Percentiles rank a stretch among this genome's conserved stretches.
Conservation (phyloP, 2,888 invertebrate species). For the Lagria hirta region DNA sequence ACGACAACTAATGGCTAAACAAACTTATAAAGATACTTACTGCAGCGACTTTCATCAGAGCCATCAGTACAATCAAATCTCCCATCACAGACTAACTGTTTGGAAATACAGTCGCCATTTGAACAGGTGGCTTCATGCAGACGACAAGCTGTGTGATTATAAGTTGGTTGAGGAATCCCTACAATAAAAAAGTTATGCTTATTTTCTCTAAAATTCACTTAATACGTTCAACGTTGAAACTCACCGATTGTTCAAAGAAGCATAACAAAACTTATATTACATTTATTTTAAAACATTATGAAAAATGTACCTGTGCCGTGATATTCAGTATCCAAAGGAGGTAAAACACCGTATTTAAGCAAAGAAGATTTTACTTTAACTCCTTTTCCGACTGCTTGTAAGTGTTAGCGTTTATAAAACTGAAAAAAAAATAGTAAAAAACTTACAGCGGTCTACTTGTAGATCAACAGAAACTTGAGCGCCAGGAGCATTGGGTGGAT, state of each 20-base stretch:
- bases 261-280: too few relatives aligned
- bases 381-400: slow-evolving; percentile 39
- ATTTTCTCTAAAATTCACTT: not conserved
- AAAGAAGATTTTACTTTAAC: slow-evolving; percentile 44
- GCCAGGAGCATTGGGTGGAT: slow-evolving; percentile 63
- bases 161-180: slow-evolving; percentile 54
- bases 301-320: slow-evolving; percentile 59
- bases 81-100: slow-evolving; percentile 75
- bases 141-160: slow-evolving; percentile 61
- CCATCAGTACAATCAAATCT: slow-evolving; percentile 79
- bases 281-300: too few relatives aligned
- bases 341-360: slow-evolving; percentile 60
- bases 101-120: slow-evolving; percentile 87
- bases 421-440: slow-evolving; percentile 15
- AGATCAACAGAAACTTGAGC: slow-evolving; percentile 70
- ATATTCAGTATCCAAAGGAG: slow-evolving; percentile 61
- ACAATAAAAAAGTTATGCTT: slow-evolving; percentile 1
- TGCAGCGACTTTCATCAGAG: slow-evolving; percentile 88
- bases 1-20: too few relatives aligned
- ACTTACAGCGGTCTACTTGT: slow-evolving; percentile 78
- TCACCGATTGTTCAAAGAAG: slow-evolving; percentile 9
- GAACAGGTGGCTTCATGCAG: slow-evolving; percentile 81
- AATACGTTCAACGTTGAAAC: slow-evolving; percentile 2
- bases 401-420: slow-evolving; percentile 7
- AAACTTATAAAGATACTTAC: slow-evolving; percentile 65